Evolutionary conservation across 2,888 invertebrate genomes (phyloP).

Genomic region (Agrilus biguttatus): DNA sequence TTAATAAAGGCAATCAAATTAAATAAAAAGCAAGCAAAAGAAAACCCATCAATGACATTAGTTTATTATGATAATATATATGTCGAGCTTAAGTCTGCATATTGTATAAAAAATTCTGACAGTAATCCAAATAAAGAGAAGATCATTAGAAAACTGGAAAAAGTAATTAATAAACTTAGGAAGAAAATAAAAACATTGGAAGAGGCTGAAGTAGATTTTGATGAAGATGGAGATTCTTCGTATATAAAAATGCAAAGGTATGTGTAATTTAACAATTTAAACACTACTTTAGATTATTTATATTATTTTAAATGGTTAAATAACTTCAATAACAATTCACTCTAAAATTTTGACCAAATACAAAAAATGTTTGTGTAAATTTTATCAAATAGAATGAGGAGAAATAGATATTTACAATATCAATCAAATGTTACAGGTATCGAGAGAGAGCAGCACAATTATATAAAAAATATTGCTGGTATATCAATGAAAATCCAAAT

Average conservation of each 20-base stretch:
- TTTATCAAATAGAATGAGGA: too few species aligned
- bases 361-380: too few species aligned
- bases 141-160: constrained; percentile 24
- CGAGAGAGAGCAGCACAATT: constrained; percentile 15
- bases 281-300: not conserved
- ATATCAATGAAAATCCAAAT: constrained; percentile 1
- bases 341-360: too few species aligned
- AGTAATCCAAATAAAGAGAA: constrained; percentile 10
- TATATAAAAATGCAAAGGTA: constrained; percentile 57
- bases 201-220: constrained; percentile 54
- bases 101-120: too few species aligned
- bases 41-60: too few species aligned
- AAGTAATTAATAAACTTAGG: constrained; percentile 45
- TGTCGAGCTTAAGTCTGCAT: too few species aligned
- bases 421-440: constrained; percentile 9
- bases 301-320: too few species aligned
- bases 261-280: constrained; percentile 1
- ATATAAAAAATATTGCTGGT: constrained; percentile 17
- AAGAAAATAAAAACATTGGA: constrained; percentile 54
- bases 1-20: too few species aligned
- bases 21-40: too few species aligned
- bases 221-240: constrained; percentile 56
- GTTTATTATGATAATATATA: too few species aligned
- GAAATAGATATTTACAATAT: not conserved
- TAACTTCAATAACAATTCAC: too few species aligned